Evolutionary conservation across 2,113 vertebrate species (phyloP).

Genomic region (Casuarius casuarius): DNA sequence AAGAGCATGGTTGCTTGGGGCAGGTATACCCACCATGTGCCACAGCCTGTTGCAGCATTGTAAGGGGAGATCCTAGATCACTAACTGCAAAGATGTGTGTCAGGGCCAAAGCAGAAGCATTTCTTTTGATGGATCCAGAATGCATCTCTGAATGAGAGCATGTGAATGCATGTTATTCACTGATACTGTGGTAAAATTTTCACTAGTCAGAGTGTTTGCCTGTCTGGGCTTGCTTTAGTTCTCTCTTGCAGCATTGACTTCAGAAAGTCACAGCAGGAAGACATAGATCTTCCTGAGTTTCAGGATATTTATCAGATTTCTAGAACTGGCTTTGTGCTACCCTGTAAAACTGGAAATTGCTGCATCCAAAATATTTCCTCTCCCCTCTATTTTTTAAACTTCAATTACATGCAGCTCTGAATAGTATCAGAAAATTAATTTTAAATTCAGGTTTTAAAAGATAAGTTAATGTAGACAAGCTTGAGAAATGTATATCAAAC

Average conservation of each 20-base stretch:
- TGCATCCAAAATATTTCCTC: neutral
- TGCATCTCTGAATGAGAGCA: neutral
- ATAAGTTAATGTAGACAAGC: neutral
- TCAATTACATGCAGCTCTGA: neutral
- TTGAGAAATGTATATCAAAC: neutral
- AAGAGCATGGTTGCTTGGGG: neutral
- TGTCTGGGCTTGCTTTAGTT: neutral
- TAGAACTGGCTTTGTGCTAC: neutral
- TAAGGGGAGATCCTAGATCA: neutral
- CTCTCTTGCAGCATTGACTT: neutral
- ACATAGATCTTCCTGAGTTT: neutral
- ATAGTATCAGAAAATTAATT: neutral
- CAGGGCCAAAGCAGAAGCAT: neutral
- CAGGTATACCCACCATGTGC: neutral
- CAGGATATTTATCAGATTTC: neutral
- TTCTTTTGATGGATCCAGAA: neutral
- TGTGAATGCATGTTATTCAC: neutral
- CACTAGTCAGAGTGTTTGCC: rapidly evolving
- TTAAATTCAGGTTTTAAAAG: neutral
- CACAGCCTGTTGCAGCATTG: neutral
- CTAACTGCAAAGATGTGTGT: neutral
- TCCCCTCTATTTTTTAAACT: neutral
- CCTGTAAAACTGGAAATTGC: neutral
- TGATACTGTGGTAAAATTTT: neutral
- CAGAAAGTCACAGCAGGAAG: neutral